These are phyloP conservation scores for Ommatoiulus sabulosus DNA, from an alignment of 2,888 invertebrate species.

Conservation along the genomic window DNA sequence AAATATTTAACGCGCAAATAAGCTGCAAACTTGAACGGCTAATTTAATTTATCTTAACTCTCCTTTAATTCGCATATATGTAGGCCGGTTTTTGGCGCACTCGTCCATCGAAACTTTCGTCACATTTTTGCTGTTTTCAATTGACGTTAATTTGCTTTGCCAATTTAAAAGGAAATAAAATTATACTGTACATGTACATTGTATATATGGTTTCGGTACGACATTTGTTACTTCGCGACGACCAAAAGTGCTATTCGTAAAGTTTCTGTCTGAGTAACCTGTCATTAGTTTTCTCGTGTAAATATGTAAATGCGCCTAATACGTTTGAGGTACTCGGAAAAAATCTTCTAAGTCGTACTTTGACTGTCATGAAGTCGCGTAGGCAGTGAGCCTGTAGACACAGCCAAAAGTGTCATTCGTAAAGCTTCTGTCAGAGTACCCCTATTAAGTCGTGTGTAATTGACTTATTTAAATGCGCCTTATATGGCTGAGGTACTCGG, in stretches of 20 bases:
- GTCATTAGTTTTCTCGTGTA: no score
- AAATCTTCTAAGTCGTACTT: no score
- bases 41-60: slow-evolving; percentile 3
- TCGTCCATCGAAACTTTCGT: neutral
- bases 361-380: no score
- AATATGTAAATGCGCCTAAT: no score
- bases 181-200: neutral
- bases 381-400: no score
- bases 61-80: neutral
- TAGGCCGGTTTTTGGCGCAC: neutral
- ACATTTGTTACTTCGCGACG: neutral
- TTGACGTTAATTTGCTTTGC: neutral
- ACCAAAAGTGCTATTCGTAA: neutral
- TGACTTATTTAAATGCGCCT: no score
- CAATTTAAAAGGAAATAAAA: neutral
- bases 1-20: neutral
- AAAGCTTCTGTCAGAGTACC: no score
- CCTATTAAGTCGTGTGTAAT: no score
- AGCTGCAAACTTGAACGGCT: slow-evolving; percentile 3
- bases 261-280: no score
- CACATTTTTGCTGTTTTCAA: neutral
- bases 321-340: no score
- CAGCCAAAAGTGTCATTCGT: no score
- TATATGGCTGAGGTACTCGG: no score
- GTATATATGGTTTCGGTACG: neutral